phyloP scores from a whole-genome alignment of 2,888 invertebrate genomes.

The Elysia crispata region DNA sequence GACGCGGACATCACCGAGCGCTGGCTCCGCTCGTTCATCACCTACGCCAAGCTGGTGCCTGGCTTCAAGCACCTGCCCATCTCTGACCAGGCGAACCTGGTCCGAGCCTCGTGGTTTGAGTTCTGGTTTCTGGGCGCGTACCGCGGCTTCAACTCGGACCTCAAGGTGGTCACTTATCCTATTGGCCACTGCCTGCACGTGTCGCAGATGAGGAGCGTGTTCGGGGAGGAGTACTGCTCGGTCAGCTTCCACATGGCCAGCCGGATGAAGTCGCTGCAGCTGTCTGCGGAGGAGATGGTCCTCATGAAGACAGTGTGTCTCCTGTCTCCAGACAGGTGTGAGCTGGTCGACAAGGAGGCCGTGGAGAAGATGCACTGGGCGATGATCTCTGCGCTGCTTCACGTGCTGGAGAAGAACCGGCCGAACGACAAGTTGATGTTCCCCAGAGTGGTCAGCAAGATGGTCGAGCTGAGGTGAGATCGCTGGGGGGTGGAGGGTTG shows the following conservation, averaged over 20 bases:
- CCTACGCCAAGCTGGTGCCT: conserved; percentile 41
- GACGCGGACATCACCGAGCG: conserved; percentile 42
- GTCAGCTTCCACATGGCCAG: conserved; percentile 41
- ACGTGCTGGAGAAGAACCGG: conserved; percentile 35
- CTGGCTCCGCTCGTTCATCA: conserved; percentile 44
- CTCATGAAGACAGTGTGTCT: conserved; percentile 45
- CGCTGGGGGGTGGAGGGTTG: background rate
- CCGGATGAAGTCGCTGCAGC: conserved; percentile 28
- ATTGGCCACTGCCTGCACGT: conserved; percentile 37
- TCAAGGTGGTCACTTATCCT: conserved; percentile 34
- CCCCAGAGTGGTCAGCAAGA: conserved; percentile 39
- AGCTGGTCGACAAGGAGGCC: conserved; percentile 15
- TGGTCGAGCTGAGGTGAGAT: conserved; percentile 40
- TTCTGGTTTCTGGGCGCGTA: conserved; percentile 46
- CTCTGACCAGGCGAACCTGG: conserved; percentile 41
- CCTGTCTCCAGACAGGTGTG: conserved; percentile 32
- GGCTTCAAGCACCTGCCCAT: conserved; percentile 44
- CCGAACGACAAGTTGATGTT: conserved; percentile 23
- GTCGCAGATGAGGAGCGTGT: conserved; percentile 31
- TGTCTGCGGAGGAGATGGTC: conserved; percentile 40
- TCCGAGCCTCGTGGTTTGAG: conserved; percentile 44
- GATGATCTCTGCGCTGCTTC: conserved; percentile 40
- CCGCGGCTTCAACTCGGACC: conserved; percentile 36
- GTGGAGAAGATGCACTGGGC: conserved; percentile 47
- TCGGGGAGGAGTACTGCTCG: conserved; percentile 43